These are phyloP conservation scores for Actias luna DNA, from an alignment of 2,888 invertebrate species.

Conservation along the genomic window DNA sequence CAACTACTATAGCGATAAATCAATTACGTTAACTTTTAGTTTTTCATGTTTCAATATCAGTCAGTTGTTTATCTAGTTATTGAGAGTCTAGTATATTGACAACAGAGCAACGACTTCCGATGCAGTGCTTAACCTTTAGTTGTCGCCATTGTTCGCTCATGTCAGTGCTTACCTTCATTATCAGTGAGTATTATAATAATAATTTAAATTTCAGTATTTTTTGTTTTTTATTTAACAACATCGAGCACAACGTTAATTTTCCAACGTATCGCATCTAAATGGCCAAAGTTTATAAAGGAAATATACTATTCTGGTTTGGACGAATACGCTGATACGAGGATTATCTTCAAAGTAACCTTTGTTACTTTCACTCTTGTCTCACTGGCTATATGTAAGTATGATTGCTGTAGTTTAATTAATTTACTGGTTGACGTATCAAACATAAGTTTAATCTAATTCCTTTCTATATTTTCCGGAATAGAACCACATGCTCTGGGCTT, in stretches of 20 bases:
- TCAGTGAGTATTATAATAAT: background rate
- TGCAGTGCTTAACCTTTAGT: too few relatives aligned
- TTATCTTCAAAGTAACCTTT: background rate
- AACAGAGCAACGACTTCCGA: too few relatives aligned
- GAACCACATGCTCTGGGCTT: too few relatives aligned
- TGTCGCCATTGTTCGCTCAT: too few relatives aligned
- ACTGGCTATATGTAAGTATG: background rate
- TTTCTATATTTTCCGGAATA: background rate
- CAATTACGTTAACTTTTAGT: too few relatives aligned
- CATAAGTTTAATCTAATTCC: background rate
- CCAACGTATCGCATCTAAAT: slow-evolving; percentile 8
- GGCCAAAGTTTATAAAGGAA: background rate
- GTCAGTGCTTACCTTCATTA: too few relatives aligned
- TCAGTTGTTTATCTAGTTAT: too few relatives aligned
- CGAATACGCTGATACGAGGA: background rate
- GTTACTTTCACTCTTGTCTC: background rate
- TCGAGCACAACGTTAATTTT: background rate
- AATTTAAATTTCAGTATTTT: slow-evolving; percentile 1
- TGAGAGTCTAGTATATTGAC: too few relatives aligned
- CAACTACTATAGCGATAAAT: too few relatives aligned
- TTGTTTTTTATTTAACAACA: background rate
- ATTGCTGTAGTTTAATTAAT: background rate
- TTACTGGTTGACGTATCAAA: background rate
- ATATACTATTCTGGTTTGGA: slow-evolving; percentile 10
- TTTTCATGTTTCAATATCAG: too few relatives aligned